phyloP scores from a whole-genome alignment of 2,113 vertebrate genomes.

The Campylomormyrus numenius region DNA sequence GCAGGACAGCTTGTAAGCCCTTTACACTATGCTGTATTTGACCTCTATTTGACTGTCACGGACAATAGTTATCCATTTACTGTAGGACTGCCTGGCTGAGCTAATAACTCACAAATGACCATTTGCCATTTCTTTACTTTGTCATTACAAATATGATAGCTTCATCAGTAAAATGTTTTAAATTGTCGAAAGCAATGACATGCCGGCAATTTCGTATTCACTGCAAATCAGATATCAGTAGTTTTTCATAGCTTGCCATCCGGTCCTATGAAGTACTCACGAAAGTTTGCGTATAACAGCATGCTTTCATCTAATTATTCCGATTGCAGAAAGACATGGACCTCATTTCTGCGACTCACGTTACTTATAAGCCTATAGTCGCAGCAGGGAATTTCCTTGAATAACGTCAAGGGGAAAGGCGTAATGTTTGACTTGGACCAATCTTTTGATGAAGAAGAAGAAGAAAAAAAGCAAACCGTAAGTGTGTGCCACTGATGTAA shows the following conservation, averaged over 20 bases:
- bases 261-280: neutral
- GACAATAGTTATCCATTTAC: neutral
- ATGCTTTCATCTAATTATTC: neutral
- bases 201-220: neutral
- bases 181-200: neutral
- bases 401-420: neutral
- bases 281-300: neutral
- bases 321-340: neutral
- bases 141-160: neutral
- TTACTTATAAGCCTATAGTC: constrained; percentile 6
- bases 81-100: neutral
- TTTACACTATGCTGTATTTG: neutral
- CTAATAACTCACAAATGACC: neutral
- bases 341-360: neutral
- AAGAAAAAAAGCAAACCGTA: neutral
- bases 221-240: neutral
- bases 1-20: neutral
- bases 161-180: neutral
- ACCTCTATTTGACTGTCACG: neutral
- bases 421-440: neutral
- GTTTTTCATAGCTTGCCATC: neutral
- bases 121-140: neutral
- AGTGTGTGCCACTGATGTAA: neutral
- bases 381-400: neutral
- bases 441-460: neutral